A percentile compares a stretch with the other conserved stretches of the same genome.
These are phyloP conservation scores for Drosophila borealis DNA, from an alignment of 2,888 invertebrate genomes.

Conservation along the genomic window DNA sequence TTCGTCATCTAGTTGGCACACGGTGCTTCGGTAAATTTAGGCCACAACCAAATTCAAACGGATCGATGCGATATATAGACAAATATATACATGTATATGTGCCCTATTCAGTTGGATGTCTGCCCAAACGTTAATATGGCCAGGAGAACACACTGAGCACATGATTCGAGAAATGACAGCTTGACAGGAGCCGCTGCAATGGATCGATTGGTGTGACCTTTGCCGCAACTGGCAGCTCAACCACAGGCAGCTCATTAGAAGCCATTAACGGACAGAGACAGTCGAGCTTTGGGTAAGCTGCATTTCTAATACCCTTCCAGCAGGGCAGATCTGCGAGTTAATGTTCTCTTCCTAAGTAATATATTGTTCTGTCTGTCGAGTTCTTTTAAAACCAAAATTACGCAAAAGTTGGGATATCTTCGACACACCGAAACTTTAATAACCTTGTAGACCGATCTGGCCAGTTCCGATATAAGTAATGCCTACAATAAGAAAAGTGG, in stretches of 20 bases:
- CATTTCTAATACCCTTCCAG: background rate
- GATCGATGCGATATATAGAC: conserved; percentile 49
- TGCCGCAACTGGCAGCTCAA: conserved; percentile 15
- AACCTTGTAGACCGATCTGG: too few species aligned
- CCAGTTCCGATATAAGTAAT: too few species aligned
- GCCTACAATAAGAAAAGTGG: too few species aligned
- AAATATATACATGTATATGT: conserved; percentile 25
- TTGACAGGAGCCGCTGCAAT: conserved; percentile 21
- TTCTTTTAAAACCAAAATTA: too few species aligned
- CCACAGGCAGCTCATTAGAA: conserved; percentile 42
- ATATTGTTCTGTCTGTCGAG: too few species aligned
- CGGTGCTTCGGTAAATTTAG: conserved; percentile 23
- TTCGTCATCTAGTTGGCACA: conserved; percentile 49
- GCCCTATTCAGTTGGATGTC: conserved; percentile 69
- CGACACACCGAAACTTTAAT: too few species aligned
- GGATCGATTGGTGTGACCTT: conserved; percentile 46
- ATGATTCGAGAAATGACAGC: conserved; percentile 50
- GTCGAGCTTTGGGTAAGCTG: background rate
- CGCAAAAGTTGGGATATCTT: too few species aligned
- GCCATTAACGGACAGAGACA: conserved; percentile 30
- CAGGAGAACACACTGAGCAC: conserved; percentile 4
- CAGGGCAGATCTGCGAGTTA: background rate
- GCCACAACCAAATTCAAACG: conserved; percentile 63
- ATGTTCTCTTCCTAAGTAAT: too few species aligned
- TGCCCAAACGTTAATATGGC: conserved; percentile 49